Evolutionary conservation across 2,797 vertebrate species (phyloP).

Genomic region (Coilia nasus): DNA sequence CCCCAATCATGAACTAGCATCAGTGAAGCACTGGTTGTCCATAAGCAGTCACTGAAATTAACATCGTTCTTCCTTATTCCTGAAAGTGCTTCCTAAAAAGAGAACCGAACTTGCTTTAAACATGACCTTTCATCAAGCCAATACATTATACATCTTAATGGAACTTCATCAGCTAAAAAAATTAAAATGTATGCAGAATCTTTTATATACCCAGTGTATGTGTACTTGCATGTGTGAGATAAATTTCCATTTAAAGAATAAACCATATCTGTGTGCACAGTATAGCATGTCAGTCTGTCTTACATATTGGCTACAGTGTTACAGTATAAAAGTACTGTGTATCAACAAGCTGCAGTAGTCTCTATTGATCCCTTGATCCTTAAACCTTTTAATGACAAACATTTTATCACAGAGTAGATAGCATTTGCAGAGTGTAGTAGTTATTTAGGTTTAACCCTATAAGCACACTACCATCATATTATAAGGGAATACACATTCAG

Average conservation of each 20-base stretch:
- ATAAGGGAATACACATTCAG: not conserved
- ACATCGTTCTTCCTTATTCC: not conserved
- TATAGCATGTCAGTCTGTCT: conserved; percentile 38
- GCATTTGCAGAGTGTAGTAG: conserved; percentile 13
- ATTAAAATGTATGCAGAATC: not conserved
- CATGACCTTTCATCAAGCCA: not conserved
- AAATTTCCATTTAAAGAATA: not conserved
- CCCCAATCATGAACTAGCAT: not conserved
- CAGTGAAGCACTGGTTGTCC: not conserved
- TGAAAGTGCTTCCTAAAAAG: not conserved
- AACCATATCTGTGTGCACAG: conserved; percentile 10
- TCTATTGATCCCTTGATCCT: not conserved
- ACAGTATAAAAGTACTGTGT: conserved; percentile 10
- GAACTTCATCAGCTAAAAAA: not conserved
- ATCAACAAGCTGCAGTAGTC: not conserved
- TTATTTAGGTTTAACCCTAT: not conserved
- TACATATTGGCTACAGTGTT: conserved; percentile 42
- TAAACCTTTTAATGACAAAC: not conserved
- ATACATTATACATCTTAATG: not conserved
- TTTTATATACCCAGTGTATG: not conserved
- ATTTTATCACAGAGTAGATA: conserved; percentile 9
- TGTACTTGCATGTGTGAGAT: conserved; percentile 6
- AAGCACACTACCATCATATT: conserved; percentile 4
- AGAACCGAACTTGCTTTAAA: not conserved
- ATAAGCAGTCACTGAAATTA: not conserved